A percentile compares a stretch with the other conserved stretches of the same genome.
Evolutionary conservation across 2,888 invertebrate genomes (phyloP).

Genomic region (Macaria notata): DNA sequence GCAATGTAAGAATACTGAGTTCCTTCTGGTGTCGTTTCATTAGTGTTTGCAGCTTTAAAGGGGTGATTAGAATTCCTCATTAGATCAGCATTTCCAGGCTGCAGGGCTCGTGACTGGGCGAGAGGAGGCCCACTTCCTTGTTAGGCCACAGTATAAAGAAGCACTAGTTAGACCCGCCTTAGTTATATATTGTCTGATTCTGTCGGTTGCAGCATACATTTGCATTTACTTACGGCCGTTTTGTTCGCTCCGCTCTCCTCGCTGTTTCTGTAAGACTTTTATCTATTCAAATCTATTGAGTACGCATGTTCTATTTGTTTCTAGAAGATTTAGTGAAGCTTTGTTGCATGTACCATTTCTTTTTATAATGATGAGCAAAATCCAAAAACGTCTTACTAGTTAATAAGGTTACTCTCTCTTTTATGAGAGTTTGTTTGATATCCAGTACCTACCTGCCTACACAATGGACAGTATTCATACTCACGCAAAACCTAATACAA

Average conservation of each 20-base stretch:
- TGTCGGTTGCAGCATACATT: conserved; percentile 43
- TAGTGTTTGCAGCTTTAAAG: conserved; percentile 18
- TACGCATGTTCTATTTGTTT: not conserved
- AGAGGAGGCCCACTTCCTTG: conserved; percentile 42
- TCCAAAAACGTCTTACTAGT: too few species aligned
- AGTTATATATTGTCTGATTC: conserved; percentile 36
- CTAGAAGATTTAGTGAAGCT: not conserved
- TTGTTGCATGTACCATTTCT: too few species aligned
- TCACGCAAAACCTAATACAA: too few species aligned
- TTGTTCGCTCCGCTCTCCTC: conserved; percentile 41
- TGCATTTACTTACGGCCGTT: conserved; percentile 45
- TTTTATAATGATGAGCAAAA: too few species aligned
- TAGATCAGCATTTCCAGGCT: conserved; percentile 23
- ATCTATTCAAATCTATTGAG: not conserved
- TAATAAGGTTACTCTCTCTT: too few species aligned
- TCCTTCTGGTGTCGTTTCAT: conserved; percentile 18
- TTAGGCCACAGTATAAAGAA: conserved; percentile 22
- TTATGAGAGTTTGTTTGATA: too few species aligned
- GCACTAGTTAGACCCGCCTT: conserved; percentile 18
- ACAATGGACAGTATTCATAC: too few species aligned
- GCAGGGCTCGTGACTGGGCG: conserved; percentile 34
- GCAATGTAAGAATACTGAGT: not conserved
- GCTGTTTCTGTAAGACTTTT: conserved; percentile 36
- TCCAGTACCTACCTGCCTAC: too few species aligned
- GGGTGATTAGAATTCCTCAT: conserved; percentile 27